These are phyloP conservation scores for Parauchenoglanis punctatus DNA, from an alignment of 2,797 vertebrate genomes.

Conservation along the genomic window DNA sequence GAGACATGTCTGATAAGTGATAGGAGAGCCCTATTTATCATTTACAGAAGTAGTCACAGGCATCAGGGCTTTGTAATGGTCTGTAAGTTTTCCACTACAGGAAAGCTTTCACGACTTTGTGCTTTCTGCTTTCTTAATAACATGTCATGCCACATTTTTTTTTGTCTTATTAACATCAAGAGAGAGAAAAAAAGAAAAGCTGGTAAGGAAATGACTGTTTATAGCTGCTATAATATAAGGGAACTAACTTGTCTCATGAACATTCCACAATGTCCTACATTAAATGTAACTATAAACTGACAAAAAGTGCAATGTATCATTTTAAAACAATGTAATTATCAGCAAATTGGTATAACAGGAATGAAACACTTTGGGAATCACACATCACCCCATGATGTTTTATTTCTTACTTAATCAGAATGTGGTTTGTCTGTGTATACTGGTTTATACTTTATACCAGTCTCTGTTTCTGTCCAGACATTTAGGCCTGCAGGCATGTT, in stretches of 20 bases:
- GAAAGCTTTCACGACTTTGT: background rate
- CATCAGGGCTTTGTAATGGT: background rate
- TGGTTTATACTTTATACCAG: background rate
- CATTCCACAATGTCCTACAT: background rate
- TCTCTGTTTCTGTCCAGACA: constrained; percentile 70
- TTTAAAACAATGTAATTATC: background rate
- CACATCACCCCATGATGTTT: no score
- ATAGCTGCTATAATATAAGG: background rate
- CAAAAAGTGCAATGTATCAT: background rate
- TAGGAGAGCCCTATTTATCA: background rate
- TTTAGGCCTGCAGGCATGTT: constrained; percentile 86
- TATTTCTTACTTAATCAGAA: background rate
- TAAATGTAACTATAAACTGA: background rate
- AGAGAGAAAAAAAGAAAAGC: background rate
- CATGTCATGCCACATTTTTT: background rate
- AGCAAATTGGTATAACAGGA: background rate
- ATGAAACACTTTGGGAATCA: background rate
- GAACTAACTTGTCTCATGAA: background rate
- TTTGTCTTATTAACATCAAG: background rate
- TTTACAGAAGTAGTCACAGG: background rate
- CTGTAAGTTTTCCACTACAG: background rate
- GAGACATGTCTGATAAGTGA: background rate
- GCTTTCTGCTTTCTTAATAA: background rate
- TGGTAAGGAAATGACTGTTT: no score
- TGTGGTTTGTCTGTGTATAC: background rate